phyloP scores from a whole-genome alignment of 2,888 invertebrate genomes.

The Phalera bucephala region DNA sequence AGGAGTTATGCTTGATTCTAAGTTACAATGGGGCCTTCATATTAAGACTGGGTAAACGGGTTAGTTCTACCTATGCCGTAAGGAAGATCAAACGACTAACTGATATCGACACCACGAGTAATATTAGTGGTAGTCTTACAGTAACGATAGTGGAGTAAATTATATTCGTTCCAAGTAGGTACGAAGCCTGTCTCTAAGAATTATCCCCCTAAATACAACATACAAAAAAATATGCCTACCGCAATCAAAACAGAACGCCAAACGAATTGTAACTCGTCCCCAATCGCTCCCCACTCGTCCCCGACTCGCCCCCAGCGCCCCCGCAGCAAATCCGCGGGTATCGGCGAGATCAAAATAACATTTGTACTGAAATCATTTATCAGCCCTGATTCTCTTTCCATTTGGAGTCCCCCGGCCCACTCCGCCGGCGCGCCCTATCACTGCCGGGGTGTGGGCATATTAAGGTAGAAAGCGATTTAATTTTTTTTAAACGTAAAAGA shows the following conservation, averaged over 20 bases:
- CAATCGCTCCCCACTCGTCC: constrained; percentile 54
- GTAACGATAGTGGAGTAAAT: too few relatives aligned
- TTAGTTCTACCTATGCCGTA: too few relatives aligned
- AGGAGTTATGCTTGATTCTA: too few relatives aligned
- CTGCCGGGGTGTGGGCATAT: constrained; percentile 12
- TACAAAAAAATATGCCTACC: constrained; percentile 9
- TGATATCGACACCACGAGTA: too few relatives aligned
- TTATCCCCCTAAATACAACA: constrained; percentile 20
- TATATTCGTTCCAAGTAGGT: too few relatives aligned
- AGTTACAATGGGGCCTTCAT: too few relatives aligned
- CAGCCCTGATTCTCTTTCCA: constrained; percentile 76
- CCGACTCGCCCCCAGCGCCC: not conserved
- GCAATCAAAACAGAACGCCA: constrained; percentile 44
- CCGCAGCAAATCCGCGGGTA: constrained; percentile 65
- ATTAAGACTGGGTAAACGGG: too few relatives aligned
- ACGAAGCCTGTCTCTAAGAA: too few relatives aligned
- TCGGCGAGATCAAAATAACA: constrained; percentile 78
- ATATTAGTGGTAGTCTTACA: too few relatives aligned
- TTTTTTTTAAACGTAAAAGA: too few relatives aligned
- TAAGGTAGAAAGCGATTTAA: constrained; percentile 9
- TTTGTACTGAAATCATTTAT: constrained; percentile 79
- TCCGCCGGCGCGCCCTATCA: constrained; percentile 38
- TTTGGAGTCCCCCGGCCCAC: constrained; percentile 58
- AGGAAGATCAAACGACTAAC: too few relatives aligned
- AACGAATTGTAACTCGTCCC: constrained; percentile 49